These are phyloP conservation scores for Hydrocynus forskahlii DNA, from an alignment of 2,797 vertebrate species.

Conservation along the genomic window DNA sequence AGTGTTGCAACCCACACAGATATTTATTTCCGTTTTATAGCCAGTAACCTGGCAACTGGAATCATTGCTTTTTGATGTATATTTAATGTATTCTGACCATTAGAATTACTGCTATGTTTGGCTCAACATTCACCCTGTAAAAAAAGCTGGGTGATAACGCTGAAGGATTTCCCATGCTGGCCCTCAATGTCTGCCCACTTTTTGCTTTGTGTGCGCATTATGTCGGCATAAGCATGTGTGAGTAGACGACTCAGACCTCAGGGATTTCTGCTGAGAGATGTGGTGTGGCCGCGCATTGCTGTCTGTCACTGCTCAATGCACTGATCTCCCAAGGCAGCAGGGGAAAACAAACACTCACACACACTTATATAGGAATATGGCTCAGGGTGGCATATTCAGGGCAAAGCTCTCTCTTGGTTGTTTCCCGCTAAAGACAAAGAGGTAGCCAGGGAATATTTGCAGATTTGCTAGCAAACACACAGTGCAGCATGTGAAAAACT, in stretches of 20 bases:
- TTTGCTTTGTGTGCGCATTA: constrained; percentile 8
- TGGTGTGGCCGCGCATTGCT: constrained; percentile 29
- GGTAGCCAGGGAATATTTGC: constrained; percentile 1
- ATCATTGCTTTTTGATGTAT: neutral
- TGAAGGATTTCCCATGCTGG: constrained; percentile 12
- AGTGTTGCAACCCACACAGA: constrained; percentile 7
- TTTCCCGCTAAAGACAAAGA: constrained; percentile 33
- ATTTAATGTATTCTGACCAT: neutral
- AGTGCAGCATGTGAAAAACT: neutral
- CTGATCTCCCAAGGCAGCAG: constrained; percentile 18
- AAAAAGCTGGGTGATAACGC: constrained; percentile 20
- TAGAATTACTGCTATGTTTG: neutral
- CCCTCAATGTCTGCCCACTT: constrained; percentile 6
- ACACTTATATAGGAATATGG: neutral
- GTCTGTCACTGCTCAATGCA: constrained; percentile 12
- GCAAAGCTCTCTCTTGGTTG: neutral
- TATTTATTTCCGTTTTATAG: neutral
- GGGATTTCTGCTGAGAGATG: constrained; percentile 38
- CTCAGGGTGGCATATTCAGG: constrained; percentile 24
- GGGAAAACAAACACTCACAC: constrained; percentile 18
- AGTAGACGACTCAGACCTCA: constrained; percentile 26
- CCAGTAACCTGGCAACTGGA: constrained; percentile 9
- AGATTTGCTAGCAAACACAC: neutral
- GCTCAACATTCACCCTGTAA: neutral
- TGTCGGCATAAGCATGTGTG: constrained; percentile 24